Evolutionary conservation across 2,797 vertebrate genomes (phyloP).

Genomic region (Mallotus villosus): DNA sequence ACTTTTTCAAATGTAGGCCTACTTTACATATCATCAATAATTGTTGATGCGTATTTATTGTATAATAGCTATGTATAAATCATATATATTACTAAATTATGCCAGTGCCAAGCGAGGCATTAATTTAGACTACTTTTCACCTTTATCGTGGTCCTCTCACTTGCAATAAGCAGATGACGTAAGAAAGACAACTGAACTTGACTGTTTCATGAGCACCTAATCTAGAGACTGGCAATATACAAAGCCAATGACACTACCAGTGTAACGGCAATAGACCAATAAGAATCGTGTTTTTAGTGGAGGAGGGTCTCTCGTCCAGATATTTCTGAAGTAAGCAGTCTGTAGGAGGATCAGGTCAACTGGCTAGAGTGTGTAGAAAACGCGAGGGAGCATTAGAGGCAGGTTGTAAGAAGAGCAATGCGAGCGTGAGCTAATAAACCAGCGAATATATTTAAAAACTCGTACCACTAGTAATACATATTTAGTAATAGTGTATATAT

Average conservation of each 20-base stretch:
- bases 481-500: not conserved
- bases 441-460: not conserved
- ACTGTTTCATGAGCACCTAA: slow-evolving; percentile 14
- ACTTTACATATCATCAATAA: not conserved
- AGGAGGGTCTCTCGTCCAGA: slow-evolving; percentile 36
- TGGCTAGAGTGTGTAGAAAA: not conserved
- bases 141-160: slow-evolving; percentile 18
- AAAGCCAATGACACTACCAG: slow-evolving; percentile 8
- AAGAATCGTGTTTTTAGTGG: not conserved
- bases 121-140: slow-evolving; percentile 14
- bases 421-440: not conserved
- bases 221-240: slow-evolving; percentile 4
- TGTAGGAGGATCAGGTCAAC: slow-evolving; percentile 3
- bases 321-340: not conserved
- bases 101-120: not conserved
- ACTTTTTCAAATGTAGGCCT: too few relatives aligned
- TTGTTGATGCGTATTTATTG: not conserved
- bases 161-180: not conserved
- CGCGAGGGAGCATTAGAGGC: not conserved
- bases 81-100: not conserved
- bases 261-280: slow-evolving; percentile 46
- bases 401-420: not conserved
- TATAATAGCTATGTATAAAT: not conserved
- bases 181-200: slow-evolving; percentile 19
- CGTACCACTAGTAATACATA: not conserved